phyloP scores from a whole-genome alignment of 2,113 vertebrate genomes.

The Cariama cristata region DNA sequence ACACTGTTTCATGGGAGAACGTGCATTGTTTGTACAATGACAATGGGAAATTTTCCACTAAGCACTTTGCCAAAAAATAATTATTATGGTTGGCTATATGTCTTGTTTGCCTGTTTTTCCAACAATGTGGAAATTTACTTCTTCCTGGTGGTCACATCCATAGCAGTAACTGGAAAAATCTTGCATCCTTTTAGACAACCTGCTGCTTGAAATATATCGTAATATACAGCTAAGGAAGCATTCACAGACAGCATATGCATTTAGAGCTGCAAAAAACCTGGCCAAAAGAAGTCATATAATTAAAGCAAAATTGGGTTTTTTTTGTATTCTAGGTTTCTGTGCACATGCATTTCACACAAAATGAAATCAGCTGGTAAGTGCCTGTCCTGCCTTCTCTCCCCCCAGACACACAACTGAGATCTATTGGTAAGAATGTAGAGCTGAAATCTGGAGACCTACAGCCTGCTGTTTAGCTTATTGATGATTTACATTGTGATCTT shows the following conservation, averaged over 20 bases:
- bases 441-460: not conserved
- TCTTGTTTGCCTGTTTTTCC: slow-evolving; percentile 48
- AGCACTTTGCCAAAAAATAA: slow-evolving; percentile 49
- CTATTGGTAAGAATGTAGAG: not conserved
- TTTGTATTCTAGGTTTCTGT: not conserved
- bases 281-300: not conserved
- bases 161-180: slow-evolving; percentile 15
- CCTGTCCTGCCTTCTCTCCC: not conserved
- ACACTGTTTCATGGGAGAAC: slow-evolving; percentile 56
- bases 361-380: not conserved
- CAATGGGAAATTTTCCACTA: slow-evolving; percentile 61
- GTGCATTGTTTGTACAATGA: slow-evolving; percentile 67
- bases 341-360: not conserved
- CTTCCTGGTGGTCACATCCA: not conserved
- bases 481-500: not conserved
- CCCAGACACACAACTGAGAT: not conserved
- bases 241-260: not conserved
- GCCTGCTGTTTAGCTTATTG: not conserved
- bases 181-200: not conserved
- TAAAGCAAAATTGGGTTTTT: not conserved
- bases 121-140: not conserved
- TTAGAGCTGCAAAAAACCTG: not conserved
- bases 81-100: slow-evolving; percentile 33
- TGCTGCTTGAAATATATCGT: not conserved
- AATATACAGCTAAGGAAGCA: not conserved